Evolutionary conservation across 2,113 vertebrate species (phyloP), one percentile per base, ranked within the genome.

Genomic region (Galbula dea): DNA sequence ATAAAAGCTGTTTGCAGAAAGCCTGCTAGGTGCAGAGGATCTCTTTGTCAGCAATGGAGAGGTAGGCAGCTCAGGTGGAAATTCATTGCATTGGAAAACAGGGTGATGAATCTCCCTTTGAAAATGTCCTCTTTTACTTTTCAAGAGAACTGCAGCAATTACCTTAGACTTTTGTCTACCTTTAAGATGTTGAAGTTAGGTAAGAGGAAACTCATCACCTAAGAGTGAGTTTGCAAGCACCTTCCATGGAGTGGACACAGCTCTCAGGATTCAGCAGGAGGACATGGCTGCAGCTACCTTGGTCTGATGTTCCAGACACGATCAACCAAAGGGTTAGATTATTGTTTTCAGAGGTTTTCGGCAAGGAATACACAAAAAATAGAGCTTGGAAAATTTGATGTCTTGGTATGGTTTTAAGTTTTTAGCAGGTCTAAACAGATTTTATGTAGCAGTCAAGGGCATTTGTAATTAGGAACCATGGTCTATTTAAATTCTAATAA

Each of bases 401-500:
- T 95, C 83, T 65, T 45, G 24, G 63, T 62, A 74, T 15, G 11
- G 45, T 94, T 97, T 96, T 54, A 77, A 95, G 90, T 48, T 67
- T 23, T 86, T 85, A 93, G 41, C 96, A 97, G 71, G 94, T 96
- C 95, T 92, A 90, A 97, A 97, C 91, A 97, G 81, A 95, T 87
- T 93, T 43, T 66, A 30, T 55, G 32, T 78, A 95, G 71, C 59
- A 96, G 88, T 96, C 83, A 83, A 57, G 81, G 82, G 23, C 75
- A 95, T 89, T 97, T 94, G 94, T 77, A 88, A 89, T 95, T 93
- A 96, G 87, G 94, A 97, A 89, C 89, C 74, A 78, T 52, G 61
- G 77, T 93, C 95, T 96, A 82, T 94, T 96, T 93, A 97, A 96
- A 94, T 91, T 46, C 48, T 91, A 94, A 94, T 94, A 96, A 96